These are phyloP conservation scores for Xerus inauris DNA, from an alignment of 2,113 vertebrate species.

Conservation along the genomic window DNA sequence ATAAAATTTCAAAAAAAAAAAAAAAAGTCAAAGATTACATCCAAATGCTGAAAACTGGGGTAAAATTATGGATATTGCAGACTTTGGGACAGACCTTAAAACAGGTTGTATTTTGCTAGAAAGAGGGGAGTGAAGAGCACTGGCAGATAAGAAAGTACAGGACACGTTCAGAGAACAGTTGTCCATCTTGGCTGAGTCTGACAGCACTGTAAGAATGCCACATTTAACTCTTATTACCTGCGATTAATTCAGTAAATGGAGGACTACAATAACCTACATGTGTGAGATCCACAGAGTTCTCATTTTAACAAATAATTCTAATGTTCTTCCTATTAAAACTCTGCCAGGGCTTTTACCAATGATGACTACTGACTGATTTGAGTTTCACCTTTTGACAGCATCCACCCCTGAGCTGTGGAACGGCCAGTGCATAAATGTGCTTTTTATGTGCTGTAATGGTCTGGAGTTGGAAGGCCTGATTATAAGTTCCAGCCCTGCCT, in stretches of 20 bases:
- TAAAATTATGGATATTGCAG: background rate
- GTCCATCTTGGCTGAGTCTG: background rate
- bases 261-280: background rate
- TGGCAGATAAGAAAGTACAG: background rate
- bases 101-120: background rate
- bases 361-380: background rate
- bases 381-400: background rate
- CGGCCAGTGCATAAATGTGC: background rate
- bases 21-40: conserved; percentile 4
- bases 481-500: background rate
- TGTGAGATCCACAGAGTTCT: background rate
- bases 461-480: background rate
- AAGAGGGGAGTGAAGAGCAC: background rate
- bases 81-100: background rate
- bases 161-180: background rate
- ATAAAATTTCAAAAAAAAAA: background rate
- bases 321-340: background rate
- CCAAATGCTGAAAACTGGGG: background rate
- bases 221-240: background rate
- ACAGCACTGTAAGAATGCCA: background rate
- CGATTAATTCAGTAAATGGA: background rate
- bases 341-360: conserved; percentile 8
- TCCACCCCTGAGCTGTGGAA: background rate
- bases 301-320: conserved; percentile 16
- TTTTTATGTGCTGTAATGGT: background rate